A percentile compares a stretch with the other conserved stretches of the same genome.
These are phyloP conservation scores for Tangara arthus DNA, from an alignment of 2,797 vertebrate species.

Conservation along the genomic window DNA sequence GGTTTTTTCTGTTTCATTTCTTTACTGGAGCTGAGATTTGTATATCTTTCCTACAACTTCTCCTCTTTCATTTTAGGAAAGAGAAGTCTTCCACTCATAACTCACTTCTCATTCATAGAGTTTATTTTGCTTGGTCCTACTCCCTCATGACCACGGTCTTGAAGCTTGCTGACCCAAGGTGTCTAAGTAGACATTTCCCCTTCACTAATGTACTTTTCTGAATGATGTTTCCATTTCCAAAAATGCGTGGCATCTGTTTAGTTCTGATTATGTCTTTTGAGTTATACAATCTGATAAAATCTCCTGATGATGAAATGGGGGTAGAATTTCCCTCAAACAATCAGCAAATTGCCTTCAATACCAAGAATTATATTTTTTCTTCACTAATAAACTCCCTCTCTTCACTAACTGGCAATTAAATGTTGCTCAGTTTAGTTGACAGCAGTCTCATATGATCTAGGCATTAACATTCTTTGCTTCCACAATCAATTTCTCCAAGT, in stretches of 20 bases:
- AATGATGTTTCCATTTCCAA: not conserved
- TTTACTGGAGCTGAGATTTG: not conserved
- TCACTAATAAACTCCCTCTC: not conserved
- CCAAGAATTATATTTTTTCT: not conserved
- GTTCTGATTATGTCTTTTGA: not conserved
- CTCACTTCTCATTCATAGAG: fast-evolving
- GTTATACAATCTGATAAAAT: not conserved
- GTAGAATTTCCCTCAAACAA: not conserved
- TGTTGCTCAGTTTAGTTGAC: not conserved
- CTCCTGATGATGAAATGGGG: not conserved
- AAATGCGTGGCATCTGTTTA: not conserved
- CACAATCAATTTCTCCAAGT: not conserved
- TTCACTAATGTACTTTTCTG: not conserved
- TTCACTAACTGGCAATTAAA: not conserved
- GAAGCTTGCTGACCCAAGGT: not conserved
- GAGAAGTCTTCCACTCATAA: not conserved
- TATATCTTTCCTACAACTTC: not conserved
- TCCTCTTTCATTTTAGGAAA: not conserved
- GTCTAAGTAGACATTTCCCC: not conserved
- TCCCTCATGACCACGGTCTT: not conserved
- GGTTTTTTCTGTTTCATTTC: not conserved
- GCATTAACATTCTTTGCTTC: not conserved
- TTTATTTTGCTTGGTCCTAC: not conserved
- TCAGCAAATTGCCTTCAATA: not conserved
- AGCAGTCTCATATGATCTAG: not conserved